phyloP scores from a whole-genome alignment of 2,113 vertebrate genomes.

The Nanorana parkeri region DNA sequence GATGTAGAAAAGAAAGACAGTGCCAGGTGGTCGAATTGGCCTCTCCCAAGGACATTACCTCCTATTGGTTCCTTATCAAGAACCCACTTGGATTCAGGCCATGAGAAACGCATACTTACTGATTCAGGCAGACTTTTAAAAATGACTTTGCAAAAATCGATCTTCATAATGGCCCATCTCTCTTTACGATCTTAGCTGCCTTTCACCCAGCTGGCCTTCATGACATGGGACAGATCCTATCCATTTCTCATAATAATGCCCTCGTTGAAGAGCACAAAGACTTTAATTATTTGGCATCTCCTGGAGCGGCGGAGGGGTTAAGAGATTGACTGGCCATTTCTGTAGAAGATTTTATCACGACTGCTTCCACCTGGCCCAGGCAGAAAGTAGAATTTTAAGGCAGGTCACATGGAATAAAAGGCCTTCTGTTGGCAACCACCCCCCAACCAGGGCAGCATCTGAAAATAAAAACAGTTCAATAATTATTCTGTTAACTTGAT shows the following conservation, averaged over 20 bases:
- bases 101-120: too few relatives aligned
- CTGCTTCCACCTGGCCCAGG: conserved; percentile 42
- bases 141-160: too few relatives aligned
- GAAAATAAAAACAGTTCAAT: conserved; percentile 50
- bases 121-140: too few relatives aligned
- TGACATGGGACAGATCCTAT: background rate
- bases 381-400: conserved; percentile 1
- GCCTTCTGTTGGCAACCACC: conserved; percentile 31
- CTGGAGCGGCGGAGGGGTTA: background rate
- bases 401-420: conserved; percentile 37
- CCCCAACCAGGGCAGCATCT: conserved; percentile 32
- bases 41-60: too few relatives aligned
- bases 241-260: conserved; percentile 17
- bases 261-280: conserved; percentile 16
- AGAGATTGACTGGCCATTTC: conserved; percentile 23
- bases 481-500: conserved; percentile 51
- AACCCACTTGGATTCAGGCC: too few relatives aligned
- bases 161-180: too few relatives aligned
- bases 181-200: too few relatives aligned
- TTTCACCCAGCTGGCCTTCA: too few relatives aligned
- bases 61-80: too few relatives aligned
- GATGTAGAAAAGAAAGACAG: too few relatives aligned
- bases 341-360: conserved; percentile 42
- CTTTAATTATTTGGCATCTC: conserved; percentile 5
- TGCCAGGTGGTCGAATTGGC: too few relatives aligned